These are phyloP conservation scores for Bos taurus DNA, from an alignment of 2,113 vertebrate species.

Conservation along the genomic window DNA sequence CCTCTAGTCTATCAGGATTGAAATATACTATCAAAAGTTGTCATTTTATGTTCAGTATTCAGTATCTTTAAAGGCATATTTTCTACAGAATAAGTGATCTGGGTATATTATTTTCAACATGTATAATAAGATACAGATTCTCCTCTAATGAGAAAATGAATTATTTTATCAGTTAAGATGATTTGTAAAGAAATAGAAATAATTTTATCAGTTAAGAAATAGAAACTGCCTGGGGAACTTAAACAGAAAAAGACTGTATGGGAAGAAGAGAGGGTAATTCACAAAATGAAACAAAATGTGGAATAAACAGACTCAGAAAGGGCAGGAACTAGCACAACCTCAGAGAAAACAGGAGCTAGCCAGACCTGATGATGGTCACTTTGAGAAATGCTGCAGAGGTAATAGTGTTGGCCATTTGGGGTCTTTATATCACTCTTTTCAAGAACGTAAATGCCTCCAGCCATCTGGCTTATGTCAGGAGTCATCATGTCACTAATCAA, in stretches of 20 bases:
- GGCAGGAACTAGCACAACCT: not conserved
- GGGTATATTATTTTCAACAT: not conserved
- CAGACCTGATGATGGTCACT: not conserved
- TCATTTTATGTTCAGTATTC: not conserved
- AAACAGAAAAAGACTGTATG: not conserved
- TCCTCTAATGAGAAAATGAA: not conserved
- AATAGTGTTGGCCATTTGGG: not conserved
- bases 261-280: not conserved
- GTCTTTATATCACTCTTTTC: not conserved
- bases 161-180: slow-evolving; percentile 9
- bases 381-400: not conserved
- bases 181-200: not conserved
- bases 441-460: not conserved
- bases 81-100: not conserved
- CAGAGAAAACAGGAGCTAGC: not conserved
- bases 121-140: not conserved
- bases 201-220: slow-evolving; percentile 29
- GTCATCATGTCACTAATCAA: not conserved
- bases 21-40: not conserved
- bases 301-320: not conserved
- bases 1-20: not conserved
- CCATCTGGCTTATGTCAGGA: not conserved
- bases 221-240: not conserved
- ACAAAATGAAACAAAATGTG: not conserved
- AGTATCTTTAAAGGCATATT: not conserved